These are phyloP conservation scores for Flexamia atlantica DNA, from an alignment of 2,888 invertebrate species.

Conservation along the genomic window DNA sequence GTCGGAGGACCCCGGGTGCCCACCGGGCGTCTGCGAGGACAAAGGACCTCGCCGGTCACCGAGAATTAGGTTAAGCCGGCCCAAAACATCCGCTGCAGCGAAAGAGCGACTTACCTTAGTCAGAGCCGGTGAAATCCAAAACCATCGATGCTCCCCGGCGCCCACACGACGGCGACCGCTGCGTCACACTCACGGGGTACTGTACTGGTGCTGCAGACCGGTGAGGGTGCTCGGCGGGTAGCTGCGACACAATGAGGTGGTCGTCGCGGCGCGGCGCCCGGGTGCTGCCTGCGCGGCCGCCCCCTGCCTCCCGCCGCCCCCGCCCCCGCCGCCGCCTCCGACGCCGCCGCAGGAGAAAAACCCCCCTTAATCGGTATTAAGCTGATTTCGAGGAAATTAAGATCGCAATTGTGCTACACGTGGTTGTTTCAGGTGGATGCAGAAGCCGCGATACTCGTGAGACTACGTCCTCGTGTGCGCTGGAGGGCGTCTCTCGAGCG, in stretches of 20 bases:
- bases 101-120: slow-evolving; percentile 3
- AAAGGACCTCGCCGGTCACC: background rate
- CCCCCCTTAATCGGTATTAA: slow-evolving; percentile 49
- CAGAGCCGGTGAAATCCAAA: background rate
- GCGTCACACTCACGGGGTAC: too few species aligned
- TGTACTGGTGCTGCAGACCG: too few species aligned
- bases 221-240: too few species aligned
- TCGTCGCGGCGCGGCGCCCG: background rate
- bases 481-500: too few species aligned
- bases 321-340: background rate
- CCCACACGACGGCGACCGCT: background rate
- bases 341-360: background rate
- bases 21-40: background rate
- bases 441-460: background rate
- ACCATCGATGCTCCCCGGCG: background rate
- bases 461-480: background rate
- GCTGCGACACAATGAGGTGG: slow-evolving; percentile 30
- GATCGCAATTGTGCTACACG: slow-evolving; percentile 32
- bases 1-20: background rate
- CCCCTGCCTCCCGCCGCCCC: background rate
- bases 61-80: background rate
- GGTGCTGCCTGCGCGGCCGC: background rate
- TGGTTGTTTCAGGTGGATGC: background rate
- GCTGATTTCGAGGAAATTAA: slow-evolving; percentile 50
- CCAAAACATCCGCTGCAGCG: background rate